phyloP scores from a whole-genome alignment of 2,113 vertebrate genomes.

The Indri indri region DNA sequence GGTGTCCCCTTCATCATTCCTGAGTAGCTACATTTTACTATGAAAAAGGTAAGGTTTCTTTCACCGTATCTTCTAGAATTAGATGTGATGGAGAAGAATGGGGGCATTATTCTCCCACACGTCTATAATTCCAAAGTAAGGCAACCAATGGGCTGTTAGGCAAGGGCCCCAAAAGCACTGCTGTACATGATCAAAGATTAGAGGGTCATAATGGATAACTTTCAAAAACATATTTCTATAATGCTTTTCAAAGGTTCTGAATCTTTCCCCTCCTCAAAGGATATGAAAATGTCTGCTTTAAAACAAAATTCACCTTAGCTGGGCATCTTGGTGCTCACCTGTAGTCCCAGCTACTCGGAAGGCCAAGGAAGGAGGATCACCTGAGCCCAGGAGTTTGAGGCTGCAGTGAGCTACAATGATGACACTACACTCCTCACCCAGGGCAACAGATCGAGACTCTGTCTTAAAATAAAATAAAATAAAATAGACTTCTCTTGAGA shows the following conservation, averaged over 20 bases:
- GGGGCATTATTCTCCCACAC: constrained; percentile 57
- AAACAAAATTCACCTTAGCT: background rate
- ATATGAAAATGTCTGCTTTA: constrained; percentile 30
- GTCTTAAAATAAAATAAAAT: no score
- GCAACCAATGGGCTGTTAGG: constrained; percentile 2
- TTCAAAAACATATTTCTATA: background rate
- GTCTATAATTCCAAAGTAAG: constrained; percentile 51
- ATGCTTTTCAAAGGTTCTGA: background rate
- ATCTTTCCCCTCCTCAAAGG: background rate
- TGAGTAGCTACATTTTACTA: constrained; percentile 68
- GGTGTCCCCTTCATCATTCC: constrained; percentile 31
- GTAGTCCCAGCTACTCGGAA: no score
- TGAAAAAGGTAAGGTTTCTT: background rate
- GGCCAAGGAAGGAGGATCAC: no score
- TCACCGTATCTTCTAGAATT: constrained; percentile 53
- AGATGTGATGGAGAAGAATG: constrained; percentile 59
- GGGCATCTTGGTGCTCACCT: no score
- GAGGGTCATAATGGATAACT: background rate
- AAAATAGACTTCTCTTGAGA: background rate
- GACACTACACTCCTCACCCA: no score
- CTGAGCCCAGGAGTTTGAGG: no score
- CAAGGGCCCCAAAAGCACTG: background rate
- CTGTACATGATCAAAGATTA: background rate
- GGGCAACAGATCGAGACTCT: no score
- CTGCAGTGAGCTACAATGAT: no score